These are phyloP conservation scores for Choristoneura fumiferana DNA, from an alignment of 1,140 invertebrate genomes.

Conservation along the genomic window DNA sequence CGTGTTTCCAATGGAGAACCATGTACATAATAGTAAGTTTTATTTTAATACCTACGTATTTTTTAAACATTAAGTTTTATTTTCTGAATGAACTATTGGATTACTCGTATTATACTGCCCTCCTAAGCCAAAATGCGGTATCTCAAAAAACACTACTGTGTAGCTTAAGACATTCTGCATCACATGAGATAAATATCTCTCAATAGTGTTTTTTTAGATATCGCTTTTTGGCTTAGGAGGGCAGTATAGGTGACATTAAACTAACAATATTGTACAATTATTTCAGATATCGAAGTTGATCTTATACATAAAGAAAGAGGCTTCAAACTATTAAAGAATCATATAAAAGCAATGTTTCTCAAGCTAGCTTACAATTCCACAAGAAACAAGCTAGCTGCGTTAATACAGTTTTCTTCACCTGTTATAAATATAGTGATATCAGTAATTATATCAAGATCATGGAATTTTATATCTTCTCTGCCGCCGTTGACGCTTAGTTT, in stretches of 20 bases:
- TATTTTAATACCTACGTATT: conserved; percentile 10
- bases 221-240: too few relatives aligned
- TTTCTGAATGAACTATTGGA: neutral
- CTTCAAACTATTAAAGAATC: conserved; percentile 72
- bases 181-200: too few relatives aligned
- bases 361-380: conserved; percentile 80
- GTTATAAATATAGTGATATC: conserved; percentile 81
- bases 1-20: conserved; percentile 20
- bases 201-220: too few relatives aligned
- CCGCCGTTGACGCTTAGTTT: conserved; percentile 68
- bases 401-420: conserved; percentile 80
- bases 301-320: conserved; percentile 67
- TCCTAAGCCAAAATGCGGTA: too few relatives aligned
- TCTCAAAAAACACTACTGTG: too few relatives aligned
- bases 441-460: conserved; percentile 75
- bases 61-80: neutral
- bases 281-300: conserved; percentile 48
- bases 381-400: conserved; percentile 77
- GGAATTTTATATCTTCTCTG: conserved; percentile 66
- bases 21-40: conserved; percentile 23
- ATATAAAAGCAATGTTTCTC: conserved; percentile 82
- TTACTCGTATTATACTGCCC: too few relatives aligned
- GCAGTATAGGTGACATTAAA: too few relatives aligned
- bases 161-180: too few relatives aligned
- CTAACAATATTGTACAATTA: neutral